Evolutionary conservation across 64 coral and sea anemone genomes (phyloP), one percentile per base, ranked within the genome.

Genomic region (Astreopora myriophthalma): DNA sequence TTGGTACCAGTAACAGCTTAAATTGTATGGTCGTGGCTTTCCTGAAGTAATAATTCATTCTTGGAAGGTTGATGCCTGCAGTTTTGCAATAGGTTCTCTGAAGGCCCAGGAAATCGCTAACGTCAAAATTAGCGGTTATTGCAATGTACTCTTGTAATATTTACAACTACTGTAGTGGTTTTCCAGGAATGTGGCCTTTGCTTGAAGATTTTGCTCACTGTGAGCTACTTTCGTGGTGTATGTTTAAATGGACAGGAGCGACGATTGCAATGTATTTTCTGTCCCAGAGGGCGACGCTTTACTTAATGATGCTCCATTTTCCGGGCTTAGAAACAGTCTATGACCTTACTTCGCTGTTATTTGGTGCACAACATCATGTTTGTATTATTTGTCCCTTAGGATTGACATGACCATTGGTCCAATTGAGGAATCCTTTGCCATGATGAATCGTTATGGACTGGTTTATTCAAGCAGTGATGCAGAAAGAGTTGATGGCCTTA

Each of bases 321-420:
- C n/a, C n/a, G n/a, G n/a, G n/a, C n/a, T n/a, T n/a, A n/a, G n/a
- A n/a, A n/a, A n/a, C n/a, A n/a, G 42, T 4, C 4, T 46, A 11
- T 46, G 42, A 46, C 11, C 42, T 46, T 46, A 46, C 4, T 11
- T 26, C 3, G n/a, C 62, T 66, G 6, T 12, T 35, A 34, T 39
- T 34, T 22, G 1, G 34, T 38, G 28, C 64, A 34, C 31, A 17
- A 33, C 17, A 14, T 35, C 2, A 20, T 40, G 19, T 46, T 52
- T 80, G 6, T 58, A 30, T 74, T 39, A 42, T 51, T 40, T 67
- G 84, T 5, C 34, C 52, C 46, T 5, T 55, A 99, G 97, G 81
- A 99, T 99, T 79, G 97, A 99, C 80, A 99, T 99, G 97, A 99
- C 93, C 13, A 96, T 99, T 74, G 97, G 97, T 12, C 97, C 97